phyloP scores from a whole-genome alignment of 2,888 invertebrate genomes.

The Drosophila macrothrix region DNA sequence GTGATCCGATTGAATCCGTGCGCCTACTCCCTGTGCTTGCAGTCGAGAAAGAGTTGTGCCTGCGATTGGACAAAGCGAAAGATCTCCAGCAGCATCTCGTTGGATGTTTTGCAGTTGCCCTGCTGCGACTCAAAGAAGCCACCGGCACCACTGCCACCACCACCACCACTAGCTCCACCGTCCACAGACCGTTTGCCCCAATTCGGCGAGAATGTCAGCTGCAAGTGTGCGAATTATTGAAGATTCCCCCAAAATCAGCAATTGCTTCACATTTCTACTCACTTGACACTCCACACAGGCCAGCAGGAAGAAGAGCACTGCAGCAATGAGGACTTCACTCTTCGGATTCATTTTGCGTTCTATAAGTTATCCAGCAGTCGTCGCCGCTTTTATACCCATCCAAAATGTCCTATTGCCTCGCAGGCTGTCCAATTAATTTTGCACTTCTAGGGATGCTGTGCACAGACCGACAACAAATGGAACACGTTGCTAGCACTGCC shows the following conservation, averaged over 20 bases:
- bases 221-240: background rate
- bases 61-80: conserved; percentile 83
- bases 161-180: conserved; percentile 42
- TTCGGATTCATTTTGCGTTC: conserved; percentile 74
- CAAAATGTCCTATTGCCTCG: background rate
- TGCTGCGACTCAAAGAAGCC: conserved; percentile 76
- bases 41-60: conserved; percentile 81
- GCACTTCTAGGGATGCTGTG: conserved; percentile 52
- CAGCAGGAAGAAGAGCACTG: conserved; percentile 68
- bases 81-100: conserved; percentile 83
- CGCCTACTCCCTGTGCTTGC: conserved; percentile 81
- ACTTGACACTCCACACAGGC: conserved; percentile 77
- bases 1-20: background rate
- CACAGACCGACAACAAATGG: background rate
- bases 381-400: conserved; percentile 52
- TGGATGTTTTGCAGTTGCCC: conserved; percentile 82
- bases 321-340: conserved; percentile 71
- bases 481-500: conserved; percentile 11
- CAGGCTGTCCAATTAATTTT: conserved; percentile 49
- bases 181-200: conserved; percentile 82
- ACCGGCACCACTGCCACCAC: conserved; percentile 38
- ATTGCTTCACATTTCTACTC: conserved; percentile 8
- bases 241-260: background rate
- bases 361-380: conserved; percentile 7
- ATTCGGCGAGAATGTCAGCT: conserved; percentile 83